Base-by-base conservation (phyloP, 2,888 invertebrate species). In the Cephus nigrinus region DNA sequence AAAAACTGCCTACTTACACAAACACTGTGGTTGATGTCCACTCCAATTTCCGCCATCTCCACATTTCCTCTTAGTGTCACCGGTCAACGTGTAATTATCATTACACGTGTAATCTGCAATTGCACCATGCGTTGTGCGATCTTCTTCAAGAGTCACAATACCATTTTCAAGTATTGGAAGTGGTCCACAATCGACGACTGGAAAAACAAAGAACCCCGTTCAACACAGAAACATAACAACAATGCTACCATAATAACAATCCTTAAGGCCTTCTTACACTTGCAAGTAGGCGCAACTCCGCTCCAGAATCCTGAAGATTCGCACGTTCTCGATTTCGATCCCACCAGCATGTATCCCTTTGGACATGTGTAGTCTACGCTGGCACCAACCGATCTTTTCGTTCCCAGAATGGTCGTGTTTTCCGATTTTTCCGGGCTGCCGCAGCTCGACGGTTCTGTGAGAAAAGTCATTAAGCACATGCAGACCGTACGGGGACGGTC, bases 351-450 rank as follows among this genome's bases (percentile, higher is more conserved):
- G 89, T 96, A 96, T 0, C 97, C 98, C 84, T 95, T 94, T 0
- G 97, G 97, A 88, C 98, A 98, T 32, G 92, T 92, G 92, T 98
- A 98, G 73, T 93, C 92, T 84, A 97, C 96, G 32, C 91, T 91
- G 1, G 95, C 94, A 11, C 96, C 96, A n/a, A 96, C 93, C 1
- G 93, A 93, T 88, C 94, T 95, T 88, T 94, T 94, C 82, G 92
- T 93, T 0, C 96, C 96, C 76, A 93, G 92, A 76, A 97, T 94
- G 0, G 97, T 97, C 0, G 97, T 97, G 89, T 98, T 97, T 83
- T 96, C 93, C 73, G 94, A 92, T 84, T 96, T 96, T 87, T 98
- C 97, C 0, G 98, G 98, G 88, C 97, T 97, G 23, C 98, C 98
- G 88, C 98, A 98, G 0, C 95, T 94, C 4, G 96, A 94, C 0